Base-by-base conservation (phyloP, 2,113 vertebrate species). In the Callionymus lyra region DNA sequence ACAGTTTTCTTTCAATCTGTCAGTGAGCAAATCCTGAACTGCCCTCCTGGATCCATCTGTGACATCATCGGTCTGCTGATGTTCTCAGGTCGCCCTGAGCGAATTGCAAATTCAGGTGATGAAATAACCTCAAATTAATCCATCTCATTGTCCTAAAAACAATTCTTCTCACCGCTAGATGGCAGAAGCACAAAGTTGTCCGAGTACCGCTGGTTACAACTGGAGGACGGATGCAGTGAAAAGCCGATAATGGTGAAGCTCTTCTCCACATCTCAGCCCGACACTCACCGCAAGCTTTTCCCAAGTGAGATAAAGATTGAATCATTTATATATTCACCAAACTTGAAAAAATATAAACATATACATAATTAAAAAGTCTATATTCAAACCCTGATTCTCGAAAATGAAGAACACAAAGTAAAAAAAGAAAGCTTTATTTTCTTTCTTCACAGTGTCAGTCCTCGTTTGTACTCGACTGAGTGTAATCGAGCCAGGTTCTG, bases 231-330 rank as follows among this genome's bases (percentile, higher is more conserved):
- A 2, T 57, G 61, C 3, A 69, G 75, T n/a, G 10, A 48, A 9
- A 34, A 56, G 36, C 84, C 75, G 50, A 70, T 87, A 64, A 68
- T 47, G 45, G 70, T 87, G 53, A 81, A 87, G 73, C 81, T 88
- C 2, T 86, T 84, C 64, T 64, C 79, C 19, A 87, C 86, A 0
- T 88, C 84, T 2, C 86, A 88, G 18, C 86, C 85, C 0, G 80
- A 86, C 9, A 51, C 68, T 2, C 81, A 85, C 34, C 41, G 15
- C 10, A 63, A 37, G 27, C 74, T 87, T 37, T 59, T 53, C 40
- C 85, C 86, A 51, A 2, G 86, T 86, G 63, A 73, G 63, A 51
- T n/a, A 27, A 37, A 12, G 10, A 17, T 12, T 6, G 12, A 9
- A 31, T 36, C 6, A 74, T 60, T 27, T 27, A 27, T 8, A 8